A percentile compares a stretch with the other conserved stretches of the same genome.
Evolutionary conservation across 1,140 invertebrate species (phyloP).

Genomic region (Holcopasites calliopsidis): DNA sequence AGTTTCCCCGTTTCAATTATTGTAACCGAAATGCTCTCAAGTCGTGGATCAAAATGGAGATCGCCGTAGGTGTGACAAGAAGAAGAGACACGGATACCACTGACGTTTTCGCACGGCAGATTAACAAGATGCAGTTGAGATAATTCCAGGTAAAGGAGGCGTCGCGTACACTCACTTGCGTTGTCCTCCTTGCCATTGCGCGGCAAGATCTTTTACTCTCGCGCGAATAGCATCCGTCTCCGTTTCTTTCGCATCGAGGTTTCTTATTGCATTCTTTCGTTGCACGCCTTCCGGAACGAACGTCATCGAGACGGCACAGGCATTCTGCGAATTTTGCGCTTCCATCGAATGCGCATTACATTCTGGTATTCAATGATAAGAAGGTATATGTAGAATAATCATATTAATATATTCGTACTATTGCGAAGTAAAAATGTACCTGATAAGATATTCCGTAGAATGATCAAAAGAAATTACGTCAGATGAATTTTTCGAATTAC

Average conservation of each 20-base stretch:
- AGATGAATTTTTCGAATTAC: neutral
- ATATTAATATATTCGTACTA: too few species aligned
- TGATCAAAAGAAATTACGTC: neutral
- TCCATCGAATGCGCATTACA: neutral
- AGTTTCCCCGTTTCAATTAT: neutral
- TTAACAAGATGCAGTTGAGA: constrained; percentile 18
- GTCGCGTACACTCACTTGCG: neutral
- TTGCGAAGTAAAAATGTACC: too few species aligned
- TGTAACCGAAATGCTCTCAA: neutral
- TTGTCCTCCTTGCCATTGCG: constrained; percentile 6
- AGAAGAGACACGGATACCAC: neutral
- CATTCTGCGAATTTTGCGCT: neutral
- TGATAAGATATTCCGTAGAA: too few species aligned
- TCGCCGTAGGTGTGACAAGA: neutral
- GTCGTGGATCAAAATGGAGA: neutral
- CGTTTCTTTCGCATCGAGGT: neutral
- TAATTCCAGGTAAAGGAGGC: neutral
- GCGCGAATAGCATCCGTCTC: neutral
- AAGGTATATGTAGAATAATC: too few species aligned
- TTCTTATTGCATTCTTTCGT: constrained; percentile 8
- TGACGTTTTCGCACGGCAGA: neutral
- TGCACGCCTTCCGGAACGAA: constrained; percentile 14
- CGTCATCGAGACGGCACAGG: neutral
- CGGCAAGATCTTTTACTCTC: neutral
- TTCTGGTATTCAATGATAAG: too few species aligned